Evolutionary conservation across 2,888 invertebrate species (phyloP), one percentile per base, ranked within the genome.

Genomic region (Copidosoma aretas): DNA sequence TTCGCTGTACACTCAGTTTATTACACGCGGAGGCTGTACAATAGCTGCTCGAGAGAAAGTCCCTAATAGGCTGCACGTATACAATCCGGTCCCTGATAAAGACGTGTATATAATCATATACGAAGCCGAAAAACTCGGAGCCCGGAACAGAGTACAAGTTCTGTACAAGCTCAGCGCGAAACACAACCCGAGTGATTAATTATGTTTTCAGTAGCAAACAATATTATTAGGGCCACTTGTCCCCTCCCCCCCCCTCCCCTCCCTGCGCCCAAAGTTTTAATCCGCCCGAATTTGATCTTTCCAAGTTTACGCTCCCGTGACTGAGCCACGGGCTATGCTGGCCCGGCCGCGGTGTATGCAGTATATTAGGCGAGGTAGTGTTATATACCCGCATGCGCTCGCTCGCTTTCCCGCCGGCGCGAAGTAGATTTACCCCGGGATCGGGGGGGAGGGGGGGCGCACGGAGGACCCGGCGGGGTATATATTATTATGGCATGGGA

Each of bases 201-300:
- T 21, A 32, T 8, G 12, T 39, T 57, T 32, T 19, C 5, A 15
- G 52, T 19, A 19, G 21, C 52, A 21, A n/a, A 4, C 10, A 56
- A 56, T 56, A 46, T 17, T 32, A 60, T 60, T 60, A 49, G 41
- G 51, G 43, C 60, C 54, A 65, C 59, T 53, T n/a, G 60, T 53
- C 15, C 10, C 15, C 15, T 25, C 53, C 49, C 17, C 43, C 43
- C 43, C n/a, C n/a, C n/a, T n/a, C n/a, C n/a, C n/a, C 59, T 15
- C 10, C 15, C 15, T 25, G 60, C 49, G 17, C 43, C 43, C 43
- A 46, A 46, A 39, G 39, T 39, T 60, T 22, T 21, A 58, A 21
- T 10, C 39, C 52, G 21, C 21, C 60, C 39, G 46, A 60, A 66
- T 60, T 60, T 60, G 56, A 66, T 54, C 60, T 60, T 66, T 60